These are phyloP conservation scores for Callinectes sapidus DNA, from an alignment of 2,888 invertebrate genomes.

Conservation along the genomic window DNA sequence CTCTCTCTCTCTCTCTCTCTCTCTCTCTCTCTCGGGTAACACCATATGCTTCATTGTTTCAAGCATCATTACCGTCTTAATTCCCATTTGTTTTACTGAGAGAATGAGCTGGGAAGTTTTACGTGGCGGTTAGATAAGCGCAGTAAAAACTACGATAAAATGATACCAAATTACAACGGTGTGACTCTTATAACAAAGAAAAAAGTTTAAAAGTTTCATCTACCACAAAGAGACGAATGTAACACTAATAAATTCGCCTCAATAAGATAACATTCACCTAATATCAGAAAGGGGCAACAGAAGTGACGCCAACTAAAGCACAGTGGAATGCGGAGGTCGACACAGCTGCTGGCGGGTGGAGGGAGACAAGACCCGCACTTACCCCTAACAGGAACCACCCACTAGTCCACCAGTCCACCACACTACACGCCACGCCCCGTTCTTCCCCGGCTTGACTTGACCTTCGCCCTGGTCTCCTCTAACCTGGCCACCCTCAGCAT, in stretches of 20 bases:
- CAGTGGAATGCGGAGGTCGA: conserved; percentile 11
- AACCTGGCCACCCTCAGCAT: not conserved
- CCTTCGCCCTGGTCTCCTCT: not conserved
- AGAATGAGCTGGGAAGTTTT: no score
- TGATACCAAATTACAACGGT: no score
- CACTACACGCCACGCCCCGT: not conserved
- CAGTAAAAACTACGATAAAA: no score
- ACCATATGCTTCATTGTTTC: no score
- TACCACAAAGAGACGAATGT: not conserved
- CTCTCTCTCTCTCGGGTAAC: no score
- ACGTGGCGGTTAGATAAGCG: no score
- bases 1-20: no score
- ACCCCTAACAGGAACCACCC: conserved; percentile 3
- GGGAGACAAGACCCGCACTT: not conserved
- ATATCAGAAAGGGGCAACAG: not conserved
- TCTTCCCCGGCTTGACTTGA: not conserved
- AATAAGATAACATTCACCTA: not conserved
- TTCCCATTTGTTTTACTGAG: no score
- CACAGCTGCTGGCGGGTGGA: not conserved
- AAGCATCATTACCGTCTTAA: no score
- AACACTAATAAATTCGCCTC: not conserved
- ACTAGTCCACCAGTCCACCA: not conserved
- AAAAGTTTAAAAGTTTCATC: not conserved
- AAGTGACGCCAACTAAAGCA: not conserved
- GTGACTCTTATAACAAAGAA: no score